Base-by-base conservation (phyloP, 2,888 invertebrate genomes). In the Pogonocherus hispidulus region DNA sequence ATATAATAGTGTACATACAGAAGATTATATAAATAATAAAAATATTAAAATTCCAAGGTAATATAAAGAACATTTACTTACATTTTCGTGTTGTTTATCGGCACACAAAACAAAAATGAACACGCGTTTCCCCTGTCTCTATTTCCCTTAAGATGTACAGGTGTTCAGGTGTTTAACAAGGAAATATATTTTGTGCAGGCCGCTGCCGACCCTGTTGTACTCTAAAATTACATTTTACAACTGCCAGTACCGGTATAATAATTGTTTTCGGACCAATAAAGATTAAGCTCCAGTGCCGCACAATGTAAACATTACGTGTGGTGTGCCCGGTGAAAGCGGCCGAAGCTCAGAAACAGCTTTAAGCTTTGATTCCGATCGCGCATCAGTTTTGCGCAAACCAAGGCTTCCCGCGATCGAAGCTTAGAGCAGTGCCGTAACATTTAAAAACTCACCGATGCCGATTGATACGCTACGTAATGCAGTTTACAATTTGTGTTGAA, bases 291-390 rank as follows among this genome's bases (percentile, higher is more conserved):
- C 41, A 35, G 27, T n/a, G 47, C 47, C 19, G 11, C 35, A 47
- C 68, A 65, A 23, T 57, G 63, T 69, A 65, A 67, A 69, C 72
- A 69, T 68, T 54, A 57, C 67, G 69, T 54, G 27, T 49, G 64
- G 60, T 62, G 49, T 66, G 44, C 62, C 67, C 63, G 63, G 57
- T 59, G 52, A 57, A 51, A 60, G 59, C 54, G 41, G 62, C 66
- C 66, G 52, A 64, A 66, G 62, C 67, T 67, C 65, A 57, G 67
- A 55, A 69, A 46, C 52, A 63, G 69, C 69, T 69, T 65, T 37
- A 59, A 60, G 69, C 63, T 65, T 67, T 67, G 65, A 69, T 55
- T 55, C 47, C 32, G 16, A 14, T 22, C 51, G 71, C 71, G 71
- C 71, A 71, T 9, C 41, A n/a, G 37, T 18, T 44, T 57, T 32